phyloP scores from a whole-genome alignment of 92 coral and sea anemone species.

The Epizoanthus illoricatus region DNA sequence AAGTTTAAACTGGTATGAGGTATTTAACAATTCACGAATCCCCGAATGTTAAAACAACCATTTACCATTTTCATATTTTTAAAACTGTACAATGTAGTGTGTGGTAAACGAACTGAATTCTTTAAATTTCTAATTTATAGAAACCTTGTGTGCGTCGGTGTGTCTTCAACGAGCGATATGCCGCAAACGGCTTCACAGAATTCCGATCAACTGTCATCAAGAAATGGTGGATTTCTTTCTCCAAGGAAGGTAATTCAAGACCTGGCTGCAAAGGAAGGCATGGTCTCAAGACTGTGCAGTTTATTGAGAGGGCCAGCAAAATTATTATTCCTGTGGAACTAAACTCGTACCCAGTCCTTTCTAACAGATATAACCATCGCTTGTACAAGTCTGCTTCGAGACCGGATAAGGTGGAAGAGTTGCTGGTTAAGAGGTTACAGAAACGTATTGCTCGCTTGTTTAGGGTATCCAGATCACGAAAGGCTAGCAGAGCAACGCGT shows the following conservation, averaged over 20 bases:
- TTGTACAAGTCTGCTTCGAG: constrained; percentile 25
- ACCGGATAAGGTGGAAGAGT: constrained; percentile 54
- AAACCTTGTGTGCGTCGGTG: constrained; percentile 18
- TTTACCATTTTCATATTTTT: too few species aligned
- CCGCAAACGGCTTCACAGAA: constrained; percentile 68
- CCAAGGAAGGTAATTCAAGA: constrained; percentile 69
- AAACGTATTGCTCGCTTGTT: constrained; percentile 73
- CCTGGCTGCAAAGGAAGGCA: constrained; percentile 70
- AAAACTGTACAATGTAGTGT: too few species aligned
- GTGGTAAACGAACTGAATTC: too few species aligned
- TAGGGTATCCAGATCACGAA: constrained; percentile 57
- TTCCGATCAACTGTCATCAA: constrained; percentile 66
- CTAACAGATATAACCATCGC: too few species aligned
- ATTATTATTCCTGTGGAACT: constrained; percentile 46
- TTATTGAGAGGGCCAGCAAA: constrained; percentile 64
- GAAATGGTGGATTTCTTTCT: constrained; percentile 70
- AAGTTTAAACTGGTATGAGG: too few species aligned
- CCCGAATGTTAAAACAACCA: too few species aligned
- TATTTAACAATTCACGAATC: too few species aligned
- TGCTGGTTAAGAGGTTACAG: constrained; percentile 65
- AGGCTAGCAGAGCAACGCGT: constrained; percentile 22
- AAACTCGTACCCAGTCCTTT: too few species aligned
- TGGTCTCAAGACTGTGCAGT: constrained; percentile 67
- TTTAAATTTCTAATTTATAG: too few species aligned
- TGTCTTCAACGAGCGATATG: constrained; percentile 71